phyloP scores from a whole-genome alignment of 2,113 vertebrate genomes.

The Nyctereutes procyonoides region DNA sequence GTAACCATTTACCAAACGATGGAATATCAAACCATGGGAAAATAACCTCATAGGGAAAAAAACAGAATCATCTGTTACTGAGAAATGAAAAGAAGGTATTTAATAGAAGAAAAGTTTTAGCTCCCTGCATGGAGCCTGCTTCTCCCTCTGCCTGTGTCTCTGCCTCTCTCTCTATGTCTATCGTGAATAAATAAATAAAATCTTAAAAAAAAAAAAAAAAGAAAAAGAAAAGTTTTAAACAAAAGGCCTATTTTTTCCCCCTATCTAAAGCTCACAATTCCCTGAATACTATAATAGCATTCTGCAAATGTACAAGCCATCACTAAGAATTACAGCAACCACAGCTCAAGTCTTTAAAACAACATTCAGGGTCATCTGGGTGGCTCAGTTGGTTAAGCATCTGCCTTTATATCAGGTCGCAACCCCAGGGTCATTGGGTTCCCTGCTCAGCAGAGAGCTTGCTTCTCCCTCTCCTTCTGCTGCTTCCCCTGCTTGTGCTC shows the following conservation, averaged over 20 bases:
- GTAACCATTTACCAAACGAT: slow-evolving; percentile 34
- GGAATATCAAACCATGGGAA: slow-evolving; percentile 5
- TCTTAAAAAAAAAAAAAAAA: too few species aligned
- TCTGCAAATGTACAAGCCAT: not conserved
- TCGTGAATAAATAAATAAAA: too few species aligned
- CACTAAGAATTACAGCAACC: slow-evolving; percentile 25
- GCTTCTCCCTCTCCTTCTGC: too few species aligned
- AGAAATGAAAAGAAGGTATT: slow-evolving; percentile 46
- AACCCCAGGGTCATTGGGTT: too few species aligned
- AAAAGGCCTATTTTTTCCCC: not conserved
- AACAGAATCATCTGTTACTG: slow-evolving; percentile 19
- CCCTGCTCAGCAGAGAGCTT: too few species aligned
- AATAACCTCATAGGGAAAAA: not conserved
- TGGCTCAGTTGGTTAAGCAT: too few species aligned
- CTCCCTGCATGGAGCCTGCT: too few species aligned
- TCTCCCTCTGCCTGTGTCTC: too few species aligned
- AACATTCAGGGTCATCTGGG: not conserved
- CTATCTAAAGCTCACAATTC: not conserved
- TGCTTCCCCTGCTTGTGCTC: too few species aligned
- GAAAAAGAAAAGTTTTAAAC: slow-evolving; percentile 42
- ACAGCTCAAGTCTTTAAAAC: slow-evolving; percentile 38
- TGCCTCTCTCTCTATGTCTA: too few species aligned
- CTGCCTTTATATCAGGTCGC: too few species aligned
- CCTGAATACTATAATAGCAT: not conserved
- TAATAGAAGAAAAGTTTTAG: slow-evolving; percentile 32